Conservation (phyloP, 1,140 invertebrate genomes). For the Cotesia glomerata region DNA sequence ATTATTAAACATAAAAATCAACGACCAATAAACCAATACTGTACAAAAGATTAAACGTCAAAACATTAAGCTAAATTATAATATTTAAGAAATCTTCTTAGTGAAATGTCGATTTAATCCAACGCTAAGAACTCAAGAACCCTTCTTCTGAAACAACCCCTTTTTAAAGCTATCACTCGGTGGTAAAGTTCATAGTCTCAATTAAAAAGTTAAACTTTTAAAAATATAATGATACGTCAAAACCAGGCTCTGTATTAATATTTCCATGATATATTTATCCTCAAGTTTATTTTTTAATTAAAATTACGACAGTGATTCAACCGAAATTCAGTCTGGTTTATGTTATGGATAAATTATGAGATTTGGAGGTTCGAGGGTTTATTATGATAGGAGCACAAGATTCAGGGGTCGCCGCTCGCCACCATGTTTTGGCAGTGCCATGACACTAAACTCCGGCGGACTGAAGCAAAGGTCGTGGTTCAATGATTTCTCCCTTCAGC, state of each 20-base stretch:
- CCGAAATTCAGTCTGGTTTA: slow-evolving; percentile 42
- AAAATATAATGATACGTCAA: not conserved
- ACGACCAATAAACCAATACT: not conserved
- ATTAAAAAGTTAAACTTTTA: slow-evolving; percentile 1
- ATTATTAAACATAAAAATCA: not conserved
- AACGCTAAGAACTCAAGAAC: not conserved
- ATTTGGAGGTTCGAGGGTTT: slow-evolving; percentile 36
- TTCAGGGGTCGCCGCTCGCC: slow-evolving; percentile 22
- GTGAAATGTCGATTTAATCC: slow-evolving; percentile 12
- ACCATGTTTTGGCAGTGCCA: not conserved
- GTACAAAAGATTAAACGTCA: not conserved
- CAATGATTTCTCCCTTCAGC: slow-evolving; percentile 29
- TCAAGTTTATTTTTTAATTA: slow-evolving; percentile 47
- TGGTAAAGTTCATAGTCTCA: not conserved
- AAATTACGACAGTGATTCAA: slow-evolving; percentile 37
- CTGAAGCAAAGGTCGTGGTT: slow-evolving; percentile 18
- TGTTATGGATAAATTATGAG: slow-evolving; percentile 36
- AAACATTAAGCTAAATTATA: slow-evolving; percentile 10
- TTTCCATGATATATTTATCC: slow-evolving; percentile 26
- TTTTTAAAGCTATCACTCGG: not conserved
- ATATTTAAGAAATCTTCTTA: not conserved
- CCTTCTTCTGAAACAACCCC: slow-evolving; percentile 3
- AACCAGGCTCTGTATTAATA: slow-evolving; percentile 9
- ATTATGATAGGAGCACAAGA: slow-evolving; percentile 20
- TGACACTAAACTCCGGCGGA: not conserved